phyloP scores from a whole-genome alignment of 2,888 invertebrate genomes.

The Adelognathus sp. region DNA sequence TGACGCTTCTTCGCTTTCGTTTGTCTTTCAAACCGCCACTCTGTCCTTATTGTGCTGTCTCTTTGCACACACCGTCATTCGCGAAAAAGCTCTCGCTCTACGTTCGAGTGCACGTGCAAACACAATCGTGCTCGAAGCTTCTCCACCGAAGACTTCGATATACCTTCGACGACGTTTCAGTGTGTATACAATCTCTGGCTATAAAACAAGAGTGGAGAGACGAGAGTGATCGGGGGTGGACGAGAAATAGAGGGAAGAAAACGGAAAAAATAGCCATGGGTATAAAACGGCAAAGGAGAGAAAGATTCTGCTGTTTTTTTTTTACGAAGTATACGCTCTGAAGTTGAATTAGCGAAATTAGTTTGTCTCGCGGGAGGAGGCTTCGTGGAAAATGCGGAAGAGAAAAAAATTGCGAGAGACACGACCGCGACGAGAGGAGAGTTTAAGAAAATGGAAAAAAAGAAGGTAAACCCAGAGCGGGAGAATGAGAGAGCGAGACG shows the following conservation, averaged over 20 bases:
- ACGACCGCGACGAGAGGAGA: neutral
- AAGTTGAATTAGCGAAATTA: slow-evolving; percentile 73
- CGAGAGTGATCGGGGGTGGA: slow-evolving; percentile 36
- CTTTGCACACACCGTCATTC: slow-evolving; percentile 41
- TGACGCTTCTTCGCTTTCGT: neutral
- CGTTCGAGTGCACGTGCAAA: slow-evolving; percentile 61
- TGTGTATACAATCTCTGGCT: slow-evolving; percentile 9
- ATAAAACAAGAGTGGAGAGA: slow-evolving; percentile 33
- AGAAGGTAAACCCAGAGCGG: slow-evolving; percentile 1
- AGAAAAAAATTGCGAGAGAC: slow-evolving; percentile 21
- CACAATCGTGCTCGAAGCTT: slow-evolving; percentile 45
- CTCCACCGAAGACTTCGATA: slow-evolving; percentile 26
- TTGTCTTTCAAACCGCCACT: slow-evolving; percentile 23
- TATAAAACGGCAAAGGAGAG: neutral
- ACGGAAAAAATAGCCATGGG: too few species aligned
- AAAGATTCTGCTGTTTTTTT: slow-evolving; percentile 12
- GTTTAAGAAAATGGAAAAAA: slow-evolving; percentile 36
- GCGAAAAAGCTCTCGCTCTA: slow-evolving; percentile 42
- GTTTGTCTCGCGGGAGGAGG: slow-evolving; percentile 63
- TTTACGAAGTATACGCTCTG: slow-evolving; percentile 29
- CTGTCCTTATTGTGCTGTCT: slow-evolving; percentile 33
- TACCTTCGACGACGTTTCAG: neutral
- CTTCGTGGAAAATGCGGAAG: slow-evolving; percentile 49
- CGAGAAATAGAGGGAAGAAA: slow-evolving; percentile 33
- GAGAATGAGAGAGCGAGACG: slow-evolving; percentile 3